Percentiles rank a stretch among this genome's conserved stretches.
Conservation (phyloP, 1,140 invertebrate genomes). For the Hesperophylax magnus region DNA sequence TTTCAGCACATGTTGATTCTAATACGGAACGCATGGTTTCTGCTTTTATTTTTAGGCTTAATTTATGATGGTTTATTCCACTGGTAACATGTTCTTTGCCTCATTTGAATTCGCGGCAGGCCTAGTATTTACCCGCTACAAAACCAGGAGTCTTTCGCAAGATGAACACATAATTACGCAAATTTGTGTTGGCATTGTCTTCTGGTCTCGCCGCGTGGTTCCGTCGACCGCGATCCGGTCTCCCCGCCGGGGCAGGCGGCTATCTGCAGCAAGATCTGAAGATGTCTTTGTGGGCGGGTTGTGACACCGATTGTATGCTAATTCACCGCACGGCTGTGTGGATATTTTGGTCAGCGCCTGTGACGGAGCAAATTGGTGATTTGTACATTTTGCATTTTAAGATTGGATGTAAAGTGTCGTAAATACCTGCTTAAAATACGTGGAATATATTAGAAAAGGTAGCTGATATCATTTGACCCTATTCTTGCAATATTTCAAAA, state of each 20-base stretch:
- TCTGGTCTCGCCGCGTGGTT: conserved; percentile 25
- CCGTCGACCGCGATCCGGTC: neutral
- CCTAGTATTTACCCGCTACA: neutral
- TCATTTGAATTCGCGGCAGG: neutral
- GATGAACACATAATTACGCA: conserved; percentile 28
- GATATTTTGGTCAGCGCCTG: conserved; percentile 32
- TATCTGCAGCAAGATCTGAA: neutral
- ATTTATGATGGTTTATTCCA: too few species aligned
- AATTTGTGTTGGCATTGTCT: conserved; percentile 34
- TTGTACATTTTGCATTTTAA: neutral
- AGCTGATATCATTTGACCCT: too few species aligned
- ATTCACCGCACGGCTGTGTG: conserved; percentile 1
- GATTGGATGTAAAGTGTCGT: too few species aligned
- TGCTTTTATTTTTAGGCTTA: too few species aligned
- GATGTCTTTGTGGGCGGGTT: conserved; percentile 21
- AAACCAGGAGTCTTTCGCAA: neutral
- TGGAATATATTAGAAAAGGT: too few species aligned
- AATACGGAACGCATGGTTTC: too few species aligned
- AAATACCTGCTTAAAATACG: too few species aligned
- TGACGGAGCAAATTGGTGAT: conserved; percentile 23
- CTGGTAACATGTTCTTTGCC: neutral
- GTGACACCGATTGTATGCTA: conserved; percentile 38
- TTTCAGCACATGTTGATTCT: too few species aligned
- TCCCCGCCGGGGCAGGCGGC: neutral
- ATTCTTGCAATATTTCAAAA: too few species aligned